These are phyloP conservation scores for Alexandromys fortis DNA, from an alignment of 2,113 vertebrate species.

Conservation along the genomic window DNA sequence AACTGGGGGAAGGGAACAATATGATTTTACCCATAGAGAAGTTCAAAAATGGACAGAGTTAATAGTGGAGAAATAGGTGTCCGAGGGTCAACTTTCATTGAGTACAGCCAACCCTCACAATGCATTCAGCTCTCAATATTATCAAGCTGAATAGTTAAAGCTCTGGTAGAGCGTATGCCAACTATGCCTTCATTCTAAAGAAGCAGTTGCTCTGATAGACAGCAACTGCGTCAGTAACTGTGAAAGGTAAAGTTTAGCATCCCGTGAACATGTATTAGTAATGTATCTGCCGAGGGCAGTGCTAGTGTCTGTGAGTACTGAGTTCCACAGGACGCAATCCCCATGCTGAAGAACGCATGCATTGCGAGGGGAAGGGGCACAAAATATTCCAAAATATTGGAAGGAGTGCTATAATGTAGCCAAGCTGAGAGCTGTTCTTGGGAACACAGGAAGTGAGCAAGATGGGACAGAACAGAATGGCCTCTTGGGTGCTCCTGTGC, in stretches of 20 bases:
- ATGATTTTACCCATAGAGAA: not conserved
- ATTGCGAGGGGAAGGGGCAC: not conserved
- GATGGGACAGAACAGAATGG: not conserved
- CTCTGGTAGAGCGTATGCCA: not conserved
- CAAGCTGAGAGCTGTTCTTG: not conserved
- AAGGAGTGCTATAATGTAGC: not conserved
- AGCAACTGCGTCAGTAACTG: not conserved
- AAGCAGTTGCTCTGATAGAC: not conserved
- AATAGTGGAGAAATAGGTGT: not conserved
- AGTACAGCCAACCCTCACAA: not conserved
- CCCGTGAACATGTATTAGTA: not conserved
- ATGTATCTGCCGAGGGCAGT: not conserved
- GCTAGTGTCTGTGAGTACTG: not conserved
- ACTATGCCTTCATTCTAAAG: not conserved
- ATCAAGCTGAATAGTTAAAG: constrained; percentile 27
- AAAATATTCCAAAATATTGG: not conserved
- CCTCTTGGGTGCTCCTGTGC: not conserved
- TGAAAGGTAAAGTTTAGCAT: not conserved
- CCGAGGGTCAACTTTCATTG: not conserved
- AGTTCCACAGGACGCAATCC: not conserved
- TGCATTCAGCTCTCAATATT: not conserved
- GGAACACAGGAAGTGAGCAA: not conserved
- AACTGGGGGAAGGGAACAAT: not conserved
- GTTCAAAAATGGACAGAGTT: constrained; percentile 10
- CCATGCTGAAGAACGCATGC: not conserved